Evolutionary conservation across 2,888 invertebrate genomes (phyloP).

Genomic region (Caenorhabditis plicata): DNA sequence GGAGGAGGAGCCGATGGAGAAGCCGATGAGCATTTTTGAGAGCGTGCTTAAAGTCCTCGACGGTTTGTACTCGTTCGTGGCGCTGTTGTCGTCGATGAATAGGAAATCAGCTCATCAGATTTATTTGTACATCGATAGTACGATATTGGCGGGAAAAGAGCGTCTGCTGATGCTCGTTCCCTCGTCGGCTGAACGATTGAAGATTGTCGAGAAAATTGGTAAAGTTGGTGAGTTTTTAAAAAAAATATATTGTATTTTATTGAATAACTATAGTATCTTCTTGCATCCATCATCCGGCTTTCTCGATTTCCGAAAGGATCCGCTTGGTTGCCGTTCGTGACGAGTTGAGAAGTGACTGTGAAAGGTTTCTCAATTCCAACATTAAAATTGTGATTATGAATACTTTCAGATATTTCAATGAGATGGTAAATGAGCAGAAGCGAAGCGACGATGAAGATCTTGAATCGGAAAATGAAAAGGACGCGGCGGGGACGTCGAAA

Average conservation of each 20-base stretch:
- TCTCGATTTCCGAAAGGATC: constrained; percentile 25
- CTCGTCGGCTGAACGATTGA: constrained; percentile 8
- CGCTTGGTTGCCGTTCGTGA: constrained; percentile 14
- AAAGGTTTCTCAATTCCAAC: background rate
- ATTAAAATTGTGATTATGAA: background rate
- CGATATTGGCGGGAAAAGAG: constrained; percentile 8
- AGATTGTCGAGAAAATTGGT: constrained; percentile 14
- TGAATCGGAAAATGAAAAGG: background rate
- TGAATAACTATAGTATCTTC: constrained; percentile 20
- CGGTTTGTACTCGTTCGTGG: constrained; percentile 11
- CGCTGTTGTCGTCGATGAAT: constrained; percentile 14
- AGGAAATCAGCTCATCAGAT: constrained; percentile 18
- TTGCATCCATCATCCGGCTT: constrained; percentile 39
- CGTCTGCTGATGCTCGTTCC: constrained; percentile 8
- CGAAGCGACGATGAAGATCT: background rate
- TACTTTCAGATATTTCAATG: background rate
- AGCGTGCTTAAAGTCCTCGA: constrained; percentile 4
- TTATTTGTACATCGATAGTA: constrained; percentile 5
- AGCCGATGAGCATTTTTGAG: too few relatives aligned
- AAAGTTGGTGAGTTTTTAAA: constrained; percentile 18
- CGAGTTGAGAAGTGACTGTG: constrained; percentile 9
- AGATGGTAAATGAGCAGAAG: background rate
- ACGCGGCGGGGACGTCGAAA: background rate
- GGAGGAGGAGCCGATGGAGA: too few relatives aligned
- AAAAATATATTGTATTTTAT: background rate